phyloP scores from a whole-genome alignment of 1,140 invertebrate genomes.

The Drosophila fuyamai region DNA sequence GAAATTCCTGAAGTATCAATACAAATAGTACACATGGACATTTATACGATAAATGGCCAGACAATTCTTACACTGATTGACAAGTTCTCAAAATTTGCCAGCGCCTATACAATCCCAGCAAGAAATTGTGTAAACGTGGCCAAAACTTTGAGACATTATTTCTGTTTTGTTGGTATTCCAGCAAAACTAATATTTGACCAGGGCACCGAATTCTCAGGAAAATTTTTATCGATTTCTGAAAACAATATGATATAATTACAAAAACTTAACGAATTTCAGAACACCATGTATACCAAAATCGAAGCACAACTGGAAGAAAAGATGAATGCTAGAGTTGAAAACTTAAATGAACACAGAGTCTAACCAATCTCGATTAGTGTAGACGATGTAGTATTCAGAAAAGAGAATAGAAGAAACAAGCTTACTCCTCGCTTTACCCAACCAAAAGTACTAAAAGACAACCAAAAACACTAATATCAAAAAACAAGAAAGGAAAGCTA shows the following conservation, averaged over 20 bases:
- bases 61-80: constrained; percentile 9
- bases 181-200: constrained; percentile 2
- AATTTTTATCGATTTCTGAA: constrained; percentile 2
- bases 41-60: constrained; percentile 12
- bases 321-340: background rate
- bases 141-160: constrained; percentile 8
- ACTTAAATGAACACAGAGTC: too few relatives aligned
- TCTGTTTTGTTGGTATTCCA: constrained; percentile 9
- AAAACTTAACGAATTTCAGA: background rate
- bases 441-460: background rate
- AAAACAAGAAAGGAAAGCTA: constrained; percentile 1
- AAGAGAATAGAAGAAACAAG: constrained; percentile 9
- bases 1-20: constrained; percentile 6
- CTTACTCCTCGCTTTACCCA: background rate
- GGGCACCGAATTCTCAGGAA: constrained; percentile 5
- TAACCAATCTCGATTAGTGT: background rate
- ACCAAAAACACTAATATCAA: background rate
- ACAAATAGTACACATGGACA: constrained; percentile 9
- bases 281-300: too few relatives aligned
- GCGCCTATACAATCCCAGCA: too few relatives aligned
- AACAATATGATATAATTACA: background rate
- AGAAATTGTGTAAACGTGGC: constrained; percentile 11
- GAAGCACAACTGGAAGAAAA: background rate
- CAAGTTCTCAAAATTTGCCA: constrained; percentile 17
- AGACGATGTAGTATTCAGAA: constrained; percentile 3